phyloP scores from a whole-genome alignment of 2,797 vertebrate genomes.

The Myotis pilosus region DNA sequence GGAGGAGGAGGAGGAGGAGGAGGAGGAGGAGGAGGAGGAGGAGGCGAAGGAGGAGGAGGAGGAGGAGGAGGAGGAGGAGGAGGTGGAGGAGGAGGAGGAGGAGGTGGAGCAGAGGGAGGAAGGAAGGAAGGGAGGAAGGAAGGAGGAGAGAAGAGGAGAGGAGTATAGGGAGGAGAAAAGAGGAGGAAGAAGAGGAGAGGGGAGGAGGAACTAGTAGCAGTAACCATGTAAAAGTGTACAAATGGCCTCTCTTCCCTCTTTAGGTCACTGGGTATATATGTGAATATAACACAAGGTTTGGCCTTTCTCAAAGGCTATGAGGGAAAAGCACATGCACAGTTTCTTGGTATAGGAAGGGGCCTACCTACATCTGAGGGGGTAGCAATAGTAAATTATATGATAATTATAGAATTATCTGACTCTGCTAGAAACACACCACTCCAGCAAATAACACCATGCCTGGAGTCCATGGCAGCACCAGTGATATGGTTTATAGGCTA shows the following conservation, averaged over 20 bases:
- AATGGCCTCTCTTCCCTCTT: background rate
- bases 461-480: background rate
- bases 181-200: accelerated
- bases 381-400: background rate
- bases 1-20: too few species aligned
- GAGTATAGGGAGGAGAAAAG: accelerated
- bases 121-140: background rate
- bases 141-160: accelerated
- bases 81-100: too few species aligned
- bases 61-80: too few species aligned
- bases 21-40: too few species aligned
- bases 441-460: background rate
- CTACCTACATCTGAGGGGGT: background rate
- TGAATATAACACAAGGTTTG: background rate
- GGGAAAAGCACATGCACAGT: background rate
- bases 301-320: background rate
- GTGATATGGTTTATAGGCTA: background rate
- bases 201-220: background rate
- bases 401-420: background rate
- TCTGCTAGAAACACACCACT: background rate
- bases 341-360: background rate
- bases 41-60: too few species aligned
- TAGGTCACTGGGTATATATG: background rate
- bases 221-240: background rate
- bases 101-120: too few species aligned